Conservation (phyloP, 2,888 invertebrate species). For the Pandemis heparana region DNA sequence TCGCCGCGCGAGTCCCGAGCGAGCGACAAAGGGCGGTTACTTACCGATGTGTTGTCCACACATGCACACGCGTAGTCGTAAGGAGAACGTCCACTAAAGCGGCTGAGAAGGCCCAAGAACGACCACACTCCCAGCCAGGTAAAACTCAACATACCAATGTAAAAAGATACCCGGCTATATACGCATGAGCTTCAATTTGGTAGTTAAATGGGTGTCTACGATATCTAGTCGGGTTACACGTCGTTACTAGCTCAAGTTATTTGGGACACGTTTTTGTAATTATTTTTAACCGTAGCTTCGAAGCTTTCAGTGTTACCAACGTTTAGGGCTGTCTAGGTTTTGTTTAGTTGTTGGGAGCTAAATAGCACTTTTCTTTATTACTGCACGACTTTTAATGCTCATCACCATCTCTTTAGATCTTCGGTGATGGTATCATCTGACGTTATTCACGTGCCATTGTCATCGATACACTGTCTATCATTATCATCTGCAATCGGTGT, state of each 20-base stretch:
- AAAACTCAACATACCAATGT: slow-evolving; percentile 72
- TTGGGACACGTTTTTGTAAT: slow-evolving; percentile 39
- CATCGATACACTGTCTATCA: slow-evolving; percentile 31
- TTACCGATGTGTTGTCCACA: slow-evolving; percentile 85
- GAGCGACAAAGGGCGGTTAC: slow-evolving; percentile 67
- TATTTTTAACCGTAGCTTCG: slow-evolving; percentile 38
- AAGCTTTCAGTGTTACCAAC: slow-evolving; percentile 40
- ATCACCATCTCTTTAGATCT: slow-evolving; percentile 58
- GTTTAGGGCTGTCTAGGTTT: slow-evolving; percentile 45
- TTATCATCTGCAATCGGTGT: slow-evolving; percentile 38
- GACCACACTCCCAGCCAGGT: slow-evolving; percentile 86
- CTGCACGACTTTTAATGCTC: slow-evolving; percentile 71
- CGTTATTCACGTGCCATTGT: slow-evolving; percentile 47
- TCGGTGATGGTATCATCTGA: slow-evolving; percentile 68
- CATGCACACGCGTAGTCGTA: slow-evolving; percentile 86
- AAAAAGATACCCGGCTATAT: slow-evolving; percentile 66
- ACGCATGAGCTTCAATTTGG: slow-evolving; percentile 76
- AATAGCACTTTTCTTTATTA: slow-evolving; percentile 68
- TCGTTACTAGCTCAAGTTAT: slow-evolving; percentile 49
- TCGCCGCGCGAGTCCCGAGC: slow-evolving; percentile 66
- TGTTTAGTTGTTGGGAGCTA: slow-evolving; percentile 65
- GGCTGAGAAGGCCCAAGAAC: slow-evolving; percentile 85
- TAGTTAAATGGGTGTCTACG: slow-evolving; percentile 68
- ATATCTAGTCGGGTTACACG: slow-evolving; percentile 71
- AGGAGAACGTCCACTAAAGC: slow-evolving; percentile 86